A percentile compares a stretch with the other conserved stretches of the same genome.
Evolutionary conservation across 92 coral and sea anemone species (phyloP).

Genomic region (Muricea muricata): DNA sequence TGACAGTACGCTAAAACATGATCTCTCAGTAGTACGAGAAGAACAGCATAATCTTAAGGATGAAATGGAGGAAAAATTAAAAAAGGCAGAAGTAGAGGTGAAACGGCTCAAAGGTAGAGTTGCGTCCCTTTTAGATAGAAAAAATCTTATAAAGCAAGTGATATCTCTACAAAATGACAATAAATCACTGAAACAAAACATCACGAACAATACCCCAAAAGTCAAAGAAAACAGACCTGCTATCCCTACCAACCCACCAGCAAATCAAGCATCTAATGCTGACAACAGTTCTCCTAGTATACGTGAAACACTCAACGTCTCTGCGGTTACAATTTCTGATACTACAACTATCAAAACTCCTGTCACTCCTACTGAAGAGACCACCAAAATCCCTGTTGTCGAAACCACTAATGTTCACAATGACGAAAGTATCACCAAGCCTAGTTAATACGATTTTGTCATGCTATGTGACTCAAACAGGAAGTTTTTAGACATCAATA

Average conservation of each 20-base stretch:
- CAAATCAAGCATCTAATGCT: not conserved
- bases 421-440: not conserved
- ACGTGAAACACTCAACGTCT: too few species aligned
- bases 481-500: not conserved
- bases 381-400: not conserved
- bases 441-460: slow-evolving; percentile 15
- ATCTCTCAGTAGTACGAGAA: not conserved
- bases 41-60: not conserved
- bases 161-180: not conserved
- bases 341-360: too few species aligned
- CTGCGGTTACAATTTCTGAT: too few species aligned
- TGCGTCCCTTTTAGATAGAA: not conserved
- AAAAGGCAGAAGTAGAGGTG: not conserved
- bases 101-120: not conserved
- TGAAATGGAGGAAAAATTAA: not conserved
- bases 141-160: not conserved
- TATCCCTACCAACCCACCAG: not conserved
- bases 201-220: not conserved
- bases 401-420: not conserved
- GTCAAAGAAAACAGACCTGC: not conserved
- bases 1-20: not conserved
- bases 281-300: not conserved
- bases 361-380: too few species aligned
- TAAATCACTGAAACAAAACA: not conserved
- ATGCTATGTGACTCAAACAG: slow-evolving; percentile 51